Evolutionary conservation across 2,888 invertebrate genomes (phyloP).

Genomic region (Branchipolynoe longqiensis): DNA sequence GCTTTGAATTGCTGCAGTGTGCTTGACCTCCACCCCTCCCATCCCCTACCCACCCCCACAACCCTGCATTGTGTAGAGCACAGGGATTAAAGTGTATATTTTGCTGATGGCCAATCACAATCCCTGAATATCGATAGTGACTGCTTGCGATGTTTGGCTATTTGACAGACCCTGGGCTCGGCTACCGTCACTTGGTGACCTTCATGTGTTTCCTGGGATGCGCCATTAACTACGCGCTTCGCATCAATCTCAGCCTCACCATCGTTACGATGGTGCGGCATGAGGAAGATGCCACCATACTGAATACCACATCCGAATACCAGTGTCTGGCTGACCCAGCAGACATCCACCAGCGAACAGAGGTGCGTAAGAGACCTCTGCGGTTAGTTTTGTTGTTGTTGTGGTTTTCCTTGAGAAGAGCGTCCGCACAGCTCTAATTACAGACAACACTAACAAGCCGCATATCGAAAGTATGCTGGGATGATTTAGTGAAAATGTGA

Average conservation of each 20-base stretch:
- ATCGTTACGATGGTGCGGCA: slow-evolving; percentile 93
- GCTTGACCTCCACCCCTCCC: too few relatives aligned
- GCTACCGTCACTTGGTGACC: slow-evolving; percentile 16
- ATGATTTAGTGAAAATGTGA: too few relatives aligned
- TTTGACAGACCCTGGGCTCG: slow-evolving; percentile 32
- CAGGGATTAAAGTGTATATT: too few relatives aligned
- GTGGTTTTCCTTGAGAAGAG: too few relatives aligned
- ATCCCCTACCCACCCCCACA: too few relatives aligned
- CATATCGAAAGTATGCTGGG: too few relatives aligned
- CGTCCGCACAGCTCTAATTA: too few relatives aligned
- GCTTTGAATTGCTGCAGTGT: too few relatives aligned
- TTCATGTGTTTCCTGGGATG: slow-evolving; percentile 35
- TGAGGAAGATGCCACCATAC: neutral
- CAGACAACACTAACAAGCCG: too few relatives aligned
- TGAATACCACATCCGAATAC: neutral
- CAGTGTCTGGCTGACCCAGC: neutral
- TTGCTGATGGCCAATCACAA: neutral
- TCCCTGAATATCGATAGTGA: neutral
- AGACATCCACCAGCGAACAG: neutral
- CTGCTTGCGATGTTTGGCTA: neutral
- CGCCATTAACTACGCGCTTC: slow-evolving; percentile 79
- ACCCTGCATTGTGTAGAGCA: too few relatives aligned
- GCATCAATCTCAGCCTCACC: slow-evolving; percentile 93
- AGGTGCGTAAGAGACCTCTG: neutral
- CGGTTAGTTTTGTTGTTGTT: too few relatives aligned